Percentiles rank a stretch among this genome's conserved stretches.
Conservation (phyloP, 2,888 invertebrate genomes). For the Eupithecia dodoneata region DNA sequence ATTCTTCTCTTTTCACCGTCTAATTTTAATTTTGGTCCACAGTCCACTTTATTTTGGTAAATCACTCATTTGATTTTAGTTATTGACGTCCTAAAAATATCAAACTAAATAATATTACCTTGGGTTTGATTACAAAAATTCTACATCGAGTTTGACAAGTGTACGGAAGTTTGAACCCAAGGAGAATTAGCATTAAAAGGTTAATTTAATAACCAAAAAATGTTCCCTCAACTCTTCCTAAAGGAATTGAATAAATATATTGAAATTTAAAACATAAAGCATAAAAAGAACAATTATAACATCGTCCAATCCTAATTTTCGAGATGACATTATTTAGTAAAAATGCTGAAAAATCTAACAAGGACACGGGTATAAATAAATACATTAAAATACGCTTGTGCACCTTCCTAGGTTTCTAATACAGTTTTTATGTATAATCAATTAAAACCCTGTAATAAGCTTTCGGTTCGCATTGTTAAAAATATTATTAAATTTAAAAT, state of each 20-base stretch:
- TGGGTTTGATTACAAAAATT: too few relatives aligned
- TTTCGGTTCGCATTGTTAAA: neutral
- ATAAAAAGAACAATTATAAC: neutral
- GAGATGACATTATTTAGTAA: neutral
- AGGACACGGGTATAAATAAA: neutral
- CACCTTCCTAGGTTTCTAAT: neutral
- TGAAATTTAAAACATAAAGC: neutral
- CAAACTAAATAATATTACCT: too few relatives aligned
- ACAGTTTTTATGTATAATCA: neutral
- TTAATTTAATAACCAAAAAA: neutral
- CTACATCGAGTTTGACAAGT: too few relatives aligned
- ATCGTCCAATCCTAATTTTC: neutral
- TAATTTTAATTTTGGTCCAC: too few relatives aligned
- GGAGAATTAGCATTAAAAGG: neutral
- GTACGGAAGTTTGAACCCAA: neutral
- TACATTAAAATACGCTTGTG: neutral
- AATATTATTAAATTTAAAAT: constrained; percentile 25
- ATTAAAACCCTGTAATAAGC: neutral
- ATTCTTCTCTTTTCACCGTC: too few relatives aligned
- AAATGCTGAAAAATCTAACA: neutral
- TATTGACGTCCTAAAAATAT: neutral
- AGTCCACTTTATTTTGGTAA: too few relatives aligned
- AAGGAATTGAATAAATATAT: too few relatives aligned
- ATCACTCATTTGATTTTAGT: neutral
- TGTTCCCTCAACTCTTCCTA: neutral